Evolutionary conservation across 2,113 vertebrate species (phyloP), one percentile per base, ranked within the genome.

Genomic region (Falco punctatus): DNA sequence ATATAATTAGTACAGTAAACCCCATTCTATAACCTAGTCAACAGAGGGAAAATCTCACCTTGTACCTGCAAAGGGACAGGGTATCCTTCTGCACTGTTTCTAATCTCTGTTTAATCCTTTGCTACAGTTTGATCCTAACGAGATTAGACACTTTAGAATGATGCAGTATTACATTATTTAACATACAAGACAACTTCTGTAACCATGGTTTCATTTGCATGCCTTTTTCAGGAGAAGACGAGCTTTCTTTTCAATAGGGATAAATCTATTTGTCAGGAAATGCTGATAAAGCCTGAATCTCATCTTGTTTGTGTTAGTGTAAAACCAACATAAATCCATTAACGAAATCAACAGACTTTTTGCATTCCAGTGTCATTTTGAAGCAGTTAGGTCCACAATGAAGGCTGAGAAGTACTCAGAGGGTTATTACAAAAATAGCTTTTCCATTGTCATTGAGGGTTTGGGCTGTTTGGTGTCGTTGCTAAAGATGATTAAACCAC

Each of bases 121-220:
- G 5, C 84, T 81, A 9, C 33, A 30, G 8, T 52, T 58, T 81
- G 90, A 88, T 86, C 40, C 86, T 79, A 32, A 78, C 19, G 67
- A 70, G 83, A 64, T 54, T 27, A 30, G 61, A 72, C 74, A 11
- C 17, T 49, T 57, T 57, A 3, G 17, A n/a, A 30, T 26, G 40
- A 20, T 55, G 75, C 74, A 6, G 55, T 3, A 17, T 12, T 61
- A 24, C 61, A 12, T 62, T 94, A 32, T 54, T 86, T 28, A 40
- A 59, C 72, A 35, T 16, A 58, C 38, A 18, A 51, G 90, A 14
- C 44, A 4, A 35, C 62, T 48, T 14, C 52, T 88, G 91, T 95
- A 66, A 82, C 89, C 95, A 92, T 84, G 95, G 95, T 82, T 96
- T 90, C 91, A 8, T 27, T 13, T 59, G 4, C 5, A 3, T 62